Evolutionary conservation across 1,140 invertebrate species (phyloP).

Genomic region (Telenomus remus): DNA sequence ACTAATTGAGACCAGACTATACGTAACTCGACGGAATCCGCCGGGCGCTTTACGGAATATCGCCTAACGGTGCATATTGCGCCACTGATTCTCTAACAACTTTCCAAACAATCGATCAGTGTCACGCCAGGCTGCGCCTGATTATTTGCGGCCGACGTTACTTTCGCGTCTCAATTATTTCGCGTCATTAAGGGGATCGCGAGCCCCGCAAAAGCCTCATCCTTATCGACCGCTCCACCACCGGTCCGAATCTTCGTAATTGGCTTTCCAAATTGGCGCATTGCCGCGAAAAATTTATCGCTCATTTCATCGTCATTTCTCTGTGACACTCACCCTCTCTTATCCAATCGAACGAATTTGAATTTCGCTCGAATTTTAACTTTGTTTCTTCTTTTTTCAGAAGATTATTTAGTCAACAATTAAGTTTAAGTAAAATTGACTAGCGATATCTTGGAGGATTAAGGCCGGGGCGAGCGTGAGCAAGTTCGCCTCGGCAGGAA

Average conservation of each 20-base stretch:
- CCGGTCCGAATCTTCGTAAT: background rate
- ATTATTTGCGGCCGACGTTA: constrained; percentile 38
- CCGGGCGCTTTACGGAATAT: constrained; percentile 38
- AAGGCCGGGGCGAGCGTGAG: constrained; percentile 28
- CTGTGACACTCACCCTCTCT: no score
- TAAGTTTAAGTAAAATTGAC: no score
- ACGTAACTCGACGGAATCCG: constrained; percentile 45
- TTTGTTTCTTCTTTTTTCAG: no score
- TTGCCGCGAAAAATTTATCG: constrained; percentile 1
- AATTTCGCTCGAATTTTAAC: no score
- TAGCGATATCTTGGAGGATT: constrained; percentile 30
- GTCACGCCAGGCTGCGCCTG: constrained; percentile 37
- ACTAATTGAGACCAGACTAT: constrained; percentile 76
- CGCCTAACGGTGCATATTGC: constrained; percentile 35
- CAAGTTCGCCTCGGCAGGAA: constrained; percentile 70
- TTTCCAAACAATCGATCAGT: constrained; percentile 52
- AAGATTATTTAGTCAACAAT: no score
- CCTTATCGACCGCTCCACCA: constrained; percentile 15
- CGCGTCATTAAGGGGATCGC: constrained; percentile 34
- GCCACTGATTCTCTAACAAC: constrained; percentile 44
- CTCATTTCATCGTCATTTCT: background rate
- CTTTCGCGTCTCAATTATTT: constrained; percentile 47
- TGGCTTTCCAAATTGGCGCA: background rate
- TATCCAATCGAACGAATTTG: constrained; percentile 9
- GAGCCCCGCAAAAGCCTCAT: constrained; percentile 6